These are phyloP conservation scores for Synergus laeviventris DNA, from an alignment of 2,888 invertebrate species.

Conservation along the genomic window DNA sequence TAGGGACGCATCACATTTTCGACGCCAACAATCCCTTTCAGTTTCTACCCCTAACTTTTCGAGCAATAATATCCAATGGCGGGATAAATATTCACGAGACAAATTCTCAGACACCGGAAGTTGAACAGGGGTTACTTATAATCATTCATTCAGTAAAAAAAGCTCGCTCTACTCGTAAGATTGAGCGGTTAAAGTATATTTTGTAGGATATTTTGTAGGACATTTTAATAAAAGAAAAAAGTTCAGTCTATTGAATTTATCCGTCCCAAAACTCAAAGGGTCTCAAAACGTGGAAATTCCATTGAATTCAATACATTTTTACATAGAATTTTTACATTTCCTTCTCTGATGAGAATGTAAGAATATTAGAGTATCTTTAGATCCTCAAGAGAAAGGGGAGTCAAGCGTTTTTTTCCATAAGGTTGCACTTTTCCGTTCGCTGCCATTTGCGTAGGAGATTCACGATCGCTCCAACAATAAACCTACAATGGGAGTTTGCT, in stretches of 20 bases:
- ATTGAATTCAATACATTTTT: too few relatives aligned
- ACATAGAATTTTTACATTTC: too few relatives aligned
- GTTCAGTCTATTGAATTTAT: too few relatives aligned
- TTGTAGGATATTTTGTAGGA: too few relatives aligned
- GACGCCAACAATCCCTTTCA: background rate
- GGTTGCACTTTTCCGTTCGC: background rate
- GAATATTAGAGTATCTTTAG: background rate
- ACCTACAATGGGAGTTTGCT: conserved; percentile 3
- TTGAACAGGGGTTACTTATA: background rate
- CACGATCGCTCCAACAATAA: conserved; percentile 17
- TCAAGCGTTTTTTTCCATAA: background rate
- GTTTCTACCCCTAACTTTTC: background rate
- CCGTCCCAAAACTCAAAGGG: too few relatives aligned
- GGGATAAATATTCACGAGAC: background rate
- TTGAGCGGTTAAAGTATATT: too few relatives aligned
- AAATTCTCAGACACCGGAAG: background rate
- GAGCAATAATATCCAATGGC: background rate
- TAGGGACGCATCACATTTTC: conserved; percentile 4
- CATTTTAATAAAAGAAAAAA: too few relatives aligned
- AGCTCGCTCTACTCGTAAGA: too few relatives aligned
- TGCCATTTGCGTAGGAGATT: conserved; percentile 18
- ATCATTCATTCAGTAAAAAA: background rate
- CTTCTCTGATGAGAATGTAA: too few relatives aligned
- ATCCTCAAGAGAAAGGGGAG: background rate
- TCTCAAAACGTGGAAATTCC: too few relatives aligned